A percentile compares a stretch with the other conserved stretches of the same genome.
These are phyloP conservation scores for Chloroclysta siterata DNA, from an alignment of 2,888 invertebrate species.

Conservation along the genomic window DNA sequence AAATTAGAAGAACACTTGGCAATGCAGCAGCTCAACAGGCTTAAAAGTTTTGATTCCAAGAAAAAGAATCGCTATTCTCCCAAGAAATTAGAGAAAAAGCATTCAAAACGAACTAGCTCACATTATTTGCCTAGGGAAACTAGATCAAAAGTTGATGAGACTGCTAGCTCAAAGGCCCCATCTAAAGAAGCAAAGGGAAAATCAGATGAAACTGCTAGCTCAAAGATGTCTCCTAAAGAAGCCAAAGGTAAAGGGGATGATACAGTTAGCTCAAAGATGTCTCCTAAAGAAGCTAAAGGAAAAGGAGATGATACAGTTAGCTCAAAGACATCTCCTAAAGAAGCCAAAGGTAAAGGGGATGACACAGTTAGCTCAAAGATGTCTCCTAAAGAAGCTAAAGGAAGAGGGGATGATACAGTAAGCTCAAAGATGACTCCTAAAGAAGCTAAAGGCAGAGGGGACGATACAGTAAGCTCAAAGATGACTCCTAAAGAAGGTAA, in stretches of 20 bases:
- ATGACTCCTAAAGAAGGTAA: conserved; percentile 21
- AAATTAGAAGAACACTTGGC: conserved; percentile 67
- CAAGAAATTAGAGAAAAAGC: conserved; percentile 42
- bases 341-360: conserved; percentile 37
- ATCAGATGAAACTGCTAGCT: conserved; percentile 16
- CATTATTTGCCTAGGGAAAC: conserved; percentile 31
- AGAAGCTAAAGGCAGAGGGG: conserved; percentile 13
- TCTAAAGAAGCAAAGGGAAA: conserved; percentile 22
- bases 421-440: conserved; percentile 21
- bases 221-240: conserved; percentile 15
- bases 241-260: conserved; percentile 38
- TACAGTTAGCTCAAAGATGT: conserved; percentile 16
- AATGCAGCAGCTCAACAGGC: conserved; percentile 67
- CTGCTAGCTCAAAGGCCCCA: conserved; percentile 6
- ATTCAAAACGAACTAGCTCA: conserved; percentile 40
- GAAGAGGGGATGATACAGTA: conserved; percentile 12
- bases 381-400: conserved; percentile 35
- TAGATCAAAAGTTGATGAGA: conserved; percentile 21
- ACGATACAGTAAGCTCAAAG: conserved; percentile 19
- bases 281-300: conserved; percentile 31
- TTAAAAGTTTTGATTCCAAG: conserved; percentile 48
- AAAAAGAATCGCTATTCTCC: conserved; percentile 35
- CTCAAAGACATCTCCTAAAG: conserved; percentile 21
- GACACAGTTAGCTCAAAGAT: conserved; percentile 25
- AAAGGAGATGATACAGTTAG: conserved; percentile 37